Evolutionary conservation across 2,888 invertebrate genomes (phyloP).

Genomic region (Sicus ferrugineus): DNA sequence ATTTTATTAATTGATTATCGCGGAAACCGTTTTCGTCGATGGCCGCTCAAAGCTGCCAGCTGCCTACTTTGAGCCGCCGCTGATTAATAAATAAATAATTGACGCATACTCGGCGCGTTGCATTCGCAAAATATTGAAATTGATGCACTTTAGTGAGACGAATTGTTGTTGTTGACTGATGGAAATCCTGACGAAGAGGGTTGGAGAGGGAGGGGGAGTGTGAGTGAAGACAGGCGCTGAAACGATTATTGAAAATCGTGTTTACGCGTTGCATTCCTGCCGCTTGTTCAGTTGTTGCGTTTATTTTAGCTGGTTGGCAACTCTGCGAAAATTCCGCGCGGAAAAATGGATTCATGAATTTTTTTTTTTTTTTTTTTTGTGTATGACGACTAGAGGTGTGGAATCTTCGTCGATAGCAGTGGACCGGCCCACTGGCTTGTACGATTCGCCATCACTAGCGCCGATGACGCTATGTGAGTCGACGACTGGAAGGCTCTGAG

Average conservation of each 20-base stretch:
- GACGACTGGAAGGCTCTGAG: no score
- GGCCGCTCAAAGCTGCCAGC: not conserved
- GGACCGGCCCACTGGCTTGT: no score
- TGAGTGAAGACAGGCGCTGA: not conserved
- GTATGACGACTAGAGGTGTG: no score
- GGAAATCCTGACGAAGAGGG: not conserved
- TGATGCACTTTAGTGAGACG: not conserved
- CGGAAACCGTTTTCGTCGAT: not conserved
- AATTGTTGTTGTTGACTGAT: no score
- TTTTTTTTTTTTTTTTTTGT: not conserved
- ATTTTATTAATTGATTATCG: constrained; percentile 38
- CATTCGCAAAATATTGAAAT: constrained; percentile 5
- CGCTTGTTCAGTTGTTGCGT: not conserved
- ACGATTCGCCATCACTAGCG: no score
- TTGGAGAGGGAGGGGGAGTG: not conserved
- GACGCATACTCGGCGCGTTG: not conserved
- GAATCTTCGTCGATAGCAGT: no score
- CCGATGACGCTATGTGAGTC: no score
- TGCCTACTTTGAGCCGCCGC: not conserved
- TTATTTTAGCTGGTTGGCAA: not conserved
- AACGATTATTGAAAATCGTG: constrained; percentile 18
- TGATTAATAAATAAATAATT: constrained; percentile 16
- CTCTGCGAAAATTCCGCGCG: not conserved
- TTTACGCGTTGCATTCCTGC: not conserved
- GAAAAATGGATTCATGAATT: not conserved